Base-by-base conservation (phyloP, 2,113 vertebrate species). In the Engraulis encrasicolus region DNA sequence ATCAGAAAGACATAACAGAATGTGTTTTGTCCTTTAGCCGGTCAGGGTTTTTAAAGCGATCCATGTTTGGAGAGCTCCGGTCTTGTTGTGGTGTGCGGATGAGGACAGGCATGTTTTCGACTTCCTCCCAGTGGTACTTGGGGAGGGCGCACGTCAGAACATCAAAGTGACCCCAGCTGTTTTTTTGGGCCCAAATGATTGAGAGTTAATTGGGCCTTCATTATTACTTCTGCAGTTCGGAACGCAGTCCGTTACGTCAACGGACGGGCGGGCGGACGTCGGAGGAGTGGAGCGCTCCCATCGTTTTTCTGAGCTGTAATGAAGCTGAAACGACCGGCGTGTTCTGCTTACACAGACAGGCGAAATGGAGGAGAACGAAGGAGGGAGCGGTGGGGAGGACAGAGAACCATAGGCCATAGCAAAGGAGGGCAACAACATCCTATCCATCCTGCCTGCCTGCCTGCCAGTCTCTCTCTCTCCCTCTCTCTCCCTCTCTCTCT, bases 281-380 rank as follows among this genome's bases (percentile, higher is more conserved):
- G 12, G 34, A 45, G 18, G 23, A 61, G 19, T 34, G 15, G 3
- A 45, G 40, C 3, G 40, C n/a, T n/a, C n/a, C n/a, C 84, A n/a
- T 82, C 20, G 18, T 77, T 82, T 80, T 71, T 74, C 78, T 54
- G 45, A 58, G 48, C 18, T 83, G 85, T 77, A 83, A 83, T 77
- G 71, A 61, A 78, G 85, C 85, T 78, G 78, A 86, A 81, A 50
- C 19, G 82, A 52, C 27, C 19, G 1, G 40, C 52, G 50, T 36
- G 71, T 50, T 17, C 34, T 49, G 50, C 17, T 37, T 79, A 61
- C 81, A 34, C 23, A 50, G 15, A 34, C 27, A 15, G 27, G 66
- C 31, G 66, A 74, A 74, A 74, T 74, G 66, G 31, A 74, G 66
- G 31, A 27, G 66, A 74, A 74, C 66, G 31, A 18, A 11, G 31